Evolutionary conservation across 2,113 vertebrate genomes (phyloP).

Genomic region (Neogale vison): DNA sequence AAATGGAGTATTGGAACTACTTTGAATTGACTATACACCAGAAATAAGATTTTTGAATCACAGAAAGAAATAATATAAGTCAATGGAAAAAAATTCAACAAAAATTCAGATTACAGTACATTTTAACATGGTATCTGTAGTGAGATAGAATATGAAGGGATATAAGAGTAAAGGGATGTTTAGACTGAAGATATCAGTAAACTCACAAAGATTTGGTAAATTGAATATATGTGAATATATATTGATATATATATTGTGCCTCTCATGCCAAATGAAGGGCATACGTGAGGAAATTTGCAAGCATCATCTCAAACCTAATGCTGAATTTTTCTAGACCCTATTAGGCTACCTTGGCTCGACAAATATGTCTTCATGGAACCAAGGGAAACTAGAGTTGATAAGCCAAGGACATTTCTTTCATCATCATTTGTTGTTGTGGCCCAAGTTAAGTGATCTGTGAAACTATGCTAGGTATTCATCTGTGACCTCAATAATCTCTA

Average conservation of each 20-base stretch:
- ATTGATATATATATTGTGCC: too few species aligned
- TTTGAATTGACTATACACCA: background rate
- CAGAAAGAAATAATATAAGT: background rate
- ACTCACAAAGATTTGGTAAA: background rate
- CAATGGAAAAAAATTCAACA: background rate
- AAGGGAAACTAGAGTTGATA: background rate
- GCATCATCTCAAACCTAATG: background rate
- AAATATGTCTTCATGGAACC: background rate
- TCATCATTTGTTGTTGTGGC: background rate
- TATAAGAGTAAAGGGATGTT: background rate
- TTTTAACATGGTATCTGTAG: background rate
- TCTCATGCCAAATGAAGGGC: background rate
- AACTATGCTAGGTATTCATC: background rate
- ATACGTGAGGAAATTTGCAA: background rate
- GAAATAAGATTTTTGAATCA: slow-evolving; percentile 21
- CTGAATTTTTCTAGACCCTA: background rate
- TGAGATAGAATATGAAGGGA: background rate
- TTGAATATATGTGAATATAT: background rate
- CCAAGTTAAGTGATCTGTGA: background rate
- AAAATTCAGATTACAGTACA: background rate
- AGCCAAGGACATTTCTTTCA: background rate
- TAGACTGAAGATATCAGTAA: background rate
- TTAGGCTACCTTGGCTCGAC: background rate
- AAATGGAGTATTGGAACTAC: background rate
- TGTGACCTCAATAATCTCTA: background rate